Percentiles rank a stretch among this genome's conserved stretches.
Conservation (phyloP, 2,888 invertebrate species). For the Thyatira batis region DNA sequence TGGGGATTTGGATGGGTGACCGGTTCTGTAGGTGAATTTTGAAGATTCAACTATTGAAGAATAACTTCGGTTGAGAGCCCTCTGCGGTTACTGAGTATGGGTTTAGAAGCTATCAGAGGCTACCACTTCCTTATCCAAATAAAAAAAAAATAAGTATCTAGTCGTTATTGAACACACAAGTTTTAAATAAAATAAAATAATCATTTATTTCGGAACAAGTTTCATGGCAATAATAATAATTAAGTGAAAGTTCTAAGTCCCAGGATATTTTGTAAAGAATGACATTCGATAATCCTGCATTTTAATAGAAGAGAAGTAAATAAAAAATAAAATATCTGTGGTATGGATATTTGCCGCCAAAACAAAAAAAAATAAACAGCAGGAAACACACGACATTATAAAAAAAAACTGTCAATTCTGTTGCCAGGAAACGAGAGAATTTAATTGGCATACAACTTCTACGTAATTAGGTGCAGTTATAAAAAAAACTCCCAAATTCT, state of each 20-base stretch:
- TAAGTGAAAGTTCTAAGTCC: background rate
- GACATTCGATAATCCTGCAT: background rate
- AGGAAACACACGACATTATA: background rate
- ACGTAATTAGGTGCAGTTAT: conserved; percentile 1
- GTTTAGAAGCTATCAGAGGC: too few species aligned
- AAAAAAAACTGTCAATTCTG: conserved; percentile 1
- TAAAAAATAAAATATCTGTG: too few species aligned
- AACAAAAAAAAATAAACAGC: background rate
- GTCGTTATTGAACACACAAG: background rate
- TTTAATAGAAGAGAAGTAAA: background rate
- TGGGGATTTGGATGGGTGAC: too few species aligned
- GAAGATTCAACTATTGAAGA: too few species aligned
- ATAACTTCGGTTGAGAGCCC: too few species aligned
- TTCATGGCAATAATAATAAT: too few species aligned
- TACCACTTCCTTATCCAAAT: too few species aligned
- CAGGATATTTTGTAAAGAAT: too few species aligned
- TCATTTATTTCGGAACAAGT: background rate
- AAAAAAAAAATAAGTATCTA: too few species aligned
- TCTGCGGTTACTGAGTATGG: too few species aligned
- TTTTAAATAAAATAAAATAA: background rate
- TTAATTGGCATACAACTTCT: conserved; percentile 2
- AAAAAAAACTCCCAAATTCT: background rate
- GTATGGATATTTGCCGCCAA: background rate
- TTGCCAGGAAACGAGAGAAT: conserved; percentile 1
- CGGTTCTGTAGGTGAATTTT: too few species aligned